Percentiles rank a stretch among this genome's conserved stretches.
Conservation (phyloP, 2,797 vertebrate genomes). For the Cottoperca gobio region DNA sequence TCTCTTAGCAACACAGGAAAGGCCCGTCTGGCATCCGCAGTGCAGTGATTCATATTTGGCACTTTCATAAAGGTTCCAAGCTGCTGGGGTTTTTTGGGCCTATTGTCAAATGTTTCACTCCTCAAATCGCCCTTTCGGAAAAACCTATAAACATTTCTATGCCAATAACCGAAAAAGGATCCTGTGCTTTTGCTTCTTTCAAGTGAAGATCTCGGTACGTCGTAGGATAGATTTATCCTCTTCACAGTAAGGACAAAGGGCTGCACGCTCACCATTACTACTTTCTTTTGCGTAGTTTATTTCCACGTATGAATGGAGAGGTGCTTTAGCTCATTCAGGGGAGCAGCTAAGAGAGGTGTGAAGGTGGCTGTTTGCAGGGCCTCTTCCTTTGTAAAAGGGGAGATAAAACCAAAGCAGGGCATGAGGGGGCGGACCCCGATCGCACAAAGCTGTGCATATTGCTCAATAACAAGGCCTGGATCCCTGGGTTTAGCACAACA, state of each 20-base stretch:
- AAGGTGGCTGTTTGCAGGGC: constrained; percentile 70
- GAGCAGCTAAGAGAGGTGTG: constrained; percentile 69
- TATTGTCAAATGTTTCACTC: constrained; percentile 71
- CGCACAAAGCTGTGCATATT: constrained; percentile 68
- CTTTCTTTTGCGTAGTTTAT: constrained; percentile 41
- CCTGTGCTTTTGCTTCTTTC: constrained; percentile 59
- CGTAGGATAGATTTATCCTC: constrained; percentile 1
- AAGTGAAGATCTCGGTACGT: constrained; percentile 46
- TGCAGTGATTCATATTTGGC: constrained; percentile 89
- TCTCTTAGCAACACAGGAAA: constrained; percentile 88
- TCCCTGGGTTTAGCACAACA: constrained; percentile 52
- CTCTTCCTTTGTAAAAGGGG: constrained; percentile 65
- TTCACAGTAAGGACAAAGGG: constrained; percentile 39
- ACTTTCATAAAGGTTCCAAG: constrained; percentile 84
- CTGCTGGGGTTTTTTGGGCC: constrained; percentile 70
- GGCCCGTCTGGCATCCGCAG: constrained; percentile 81
- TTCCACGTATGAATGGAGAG: constrained; percentile 57
- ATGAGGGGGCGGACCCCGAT: constrained; percentile 46
- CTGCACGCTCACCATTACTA: constrained; percentile 38
- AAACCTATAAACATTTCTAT: constrained; percentile 81
- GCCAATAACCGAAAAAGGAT: constrained; percentile 74
- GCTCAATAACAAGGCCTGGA: constrained; percentile 65
- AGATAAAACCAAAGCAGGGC: constrained; percentile 70
- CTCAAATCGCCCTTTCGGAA: constrained; percentile 65
- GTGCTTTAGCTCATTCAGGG: constrained; percentile 58